phyloP scores from a whole-genome alignment of 2,888 invertebrate genomes.

The Augiades crinisus region DNA sequence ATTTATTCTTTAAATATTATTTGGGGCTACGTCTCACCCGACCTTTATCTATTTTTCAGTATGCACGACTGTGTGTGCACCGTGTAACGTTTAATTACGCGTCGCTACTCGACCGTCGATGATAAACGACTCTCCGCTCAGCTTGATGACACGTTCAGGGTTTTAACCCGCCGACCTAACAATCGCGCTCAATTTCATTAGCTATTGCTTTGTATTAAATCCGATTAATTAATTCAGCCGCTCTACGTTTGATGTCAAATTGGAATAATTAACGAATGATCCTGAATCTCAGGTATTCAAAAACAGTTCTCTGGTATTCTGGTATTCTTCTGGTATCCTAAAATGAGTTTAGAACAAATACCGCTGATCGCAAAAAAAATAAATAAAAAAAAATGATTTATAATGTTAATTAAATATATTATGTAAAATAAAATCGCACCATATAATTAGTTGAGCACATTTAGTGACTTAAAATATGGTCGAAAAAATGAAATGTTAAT shows the following conservation, averaged over 20 bases:
- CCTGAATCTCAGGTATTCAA: not conserved
- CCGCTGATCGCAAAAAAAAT: too few relatives aligned
- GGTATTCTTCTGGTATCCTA: not conserved
- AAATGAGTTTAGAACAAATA: too few relatives aligned
- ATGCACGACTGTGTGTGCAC: conserved; percentile 37
- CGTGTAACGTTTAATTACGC: conserved; percentile 68
- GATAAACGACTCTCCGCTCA: conserved; percentile 69
- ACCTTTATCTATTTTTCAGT: too few relatives aligned
- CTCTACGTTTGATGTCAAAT: conserved; percentile 12
- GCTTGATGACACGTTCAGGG: conserved; percentile 65
- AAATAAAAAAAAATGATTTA: too few relatives aligned
- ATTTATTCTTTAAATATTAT: too few relatives aligned
- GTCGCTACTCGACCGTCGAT: conserved; percentile 63
- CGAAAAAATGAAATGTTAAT: not conserved
- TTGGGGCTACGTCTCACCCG: too few relatives aligned
- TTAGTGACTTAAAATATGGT: too few relatives aligned
- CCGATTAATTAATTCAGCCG: conserved; percentile 21
- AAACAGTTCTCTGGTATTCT: not conserved
- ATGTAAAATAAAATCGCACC: too few relatives aligned
- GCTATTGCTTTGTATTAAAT: conserved; percentile 36
- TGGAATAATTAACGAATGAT: not conserved
- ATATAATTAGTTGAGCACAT: too few relatives aligned
- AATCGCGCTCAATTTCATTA: conserved; percentile 53
- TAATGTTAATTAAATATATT: too few relatives aligned
- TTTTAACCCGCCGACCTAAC: conserved; percentile 53